Evolutionary conservation across 2,888 invertebrate species (phyloP), one percentile per base, ranked within the genome.

Genomic region (Caenorhabditis virilis): DNA sequence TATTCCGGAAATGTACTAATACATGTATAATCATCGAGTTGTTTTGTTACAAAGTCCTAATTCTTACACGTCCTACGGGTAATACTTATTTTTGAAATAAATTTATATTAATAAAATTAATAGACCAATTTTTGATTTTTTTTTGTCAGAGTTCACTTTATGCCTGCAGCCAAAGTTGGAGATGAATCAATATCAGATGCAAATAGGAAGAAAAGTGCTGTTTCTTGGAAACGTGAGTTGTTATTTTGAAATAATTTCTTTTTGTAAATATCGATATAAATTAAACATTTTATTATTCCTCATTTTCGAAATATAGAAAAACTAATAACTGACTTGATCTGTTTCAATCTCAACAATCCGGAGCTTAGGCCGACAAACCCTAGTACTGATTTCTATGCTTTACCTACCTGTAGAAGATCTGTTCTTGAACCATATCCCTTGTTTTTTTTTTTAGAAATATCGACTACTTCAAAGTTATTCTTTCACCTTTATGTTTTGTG

Each of bases 161-260:
- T 65, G 65, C 39, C 43, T 48, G 49, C 48, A 41, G 59, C 59
- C 38, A 65, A 35, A 65, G 65, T 65, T 41, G 56, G 65, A 30
- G 65, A 65, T 56, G 59, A 51, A 55, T 48, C 54, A 18, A n/a
- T 33, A 16, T 30, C 45, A 4, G 30, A 22, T 27, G 48, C 55
- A 43, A 46, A 50, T 13, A 51, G 50, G 15, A 65, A 65, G 45
- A 30, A 42, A 25, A 65, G 65, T 42, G 57, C 60, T 25, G 41
- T 56, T 3, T 65, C 65, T 18, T 65, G 65, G 65, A 52, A 51
- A 27, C 59, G 65, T 65, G 3, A 52, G 55, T 42, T 20, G 15
- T 18, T 35, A 27, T 22, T 20, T 35, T 33, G 7, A n/a, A n/a
- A n/a, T 30, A 6, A 30, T 13, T 30, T 30, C 30, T 30, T 9